Evolutionary conservation across 2,797 vertebrate species (phyloP).

Genomic region (Macropus fuliginosus): DNA sequence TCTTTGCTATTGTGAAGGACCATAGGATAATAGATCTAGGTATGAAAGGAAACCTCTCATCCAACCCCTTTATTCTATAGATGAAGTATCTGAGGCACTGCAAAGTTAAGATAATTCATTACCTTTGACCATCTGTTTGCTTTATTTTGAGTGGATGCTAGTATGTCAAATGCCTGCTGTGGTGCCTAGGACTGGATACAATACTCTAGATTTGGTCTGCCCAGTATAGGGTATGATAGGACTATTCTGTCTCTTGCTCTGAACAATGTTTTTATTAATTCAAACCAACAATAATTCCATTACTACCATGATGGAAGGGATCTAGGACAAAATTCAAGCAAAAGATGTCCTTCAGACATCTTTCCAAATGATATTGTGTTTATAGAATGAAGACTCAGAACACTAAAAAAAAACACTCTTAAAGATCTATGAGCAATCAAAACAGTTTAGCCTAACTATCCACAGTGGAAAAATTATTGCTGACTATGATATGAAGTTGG

Average conservation of each 20-base stretch:
- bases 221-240: neutral
- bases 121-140: neutral
- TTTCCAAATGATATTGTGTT: neutral
- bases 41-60: neutral
- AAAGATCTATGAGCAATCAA: neutral
- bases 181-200: neutral
- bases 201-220: neutral
- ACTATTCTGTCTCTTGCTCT: rapidly evolving
- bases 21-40: neutral
- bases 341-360: neutral
- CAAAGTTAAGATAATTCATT: neutral
- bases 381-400: neutral
- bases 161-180: neutral
- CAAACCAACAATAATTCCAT: neutral
- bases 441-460: neutral
- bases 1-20: neutral
- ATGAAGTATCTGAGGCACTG: neutral
- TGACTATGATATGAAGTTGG: neutral
- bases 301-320: neutral
- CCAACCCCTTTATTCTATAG: neutral
- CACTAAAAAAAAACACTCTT: neutral
- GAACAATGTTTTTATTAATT: neutral
- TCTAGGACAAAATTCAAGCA: neutral
- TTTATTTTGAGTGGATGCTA: neutral
- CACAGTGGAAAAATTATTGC: neutral